Conservation (phyloP, 2,797 vertebrate genomes). For the Myotis vivesi region DNA sequence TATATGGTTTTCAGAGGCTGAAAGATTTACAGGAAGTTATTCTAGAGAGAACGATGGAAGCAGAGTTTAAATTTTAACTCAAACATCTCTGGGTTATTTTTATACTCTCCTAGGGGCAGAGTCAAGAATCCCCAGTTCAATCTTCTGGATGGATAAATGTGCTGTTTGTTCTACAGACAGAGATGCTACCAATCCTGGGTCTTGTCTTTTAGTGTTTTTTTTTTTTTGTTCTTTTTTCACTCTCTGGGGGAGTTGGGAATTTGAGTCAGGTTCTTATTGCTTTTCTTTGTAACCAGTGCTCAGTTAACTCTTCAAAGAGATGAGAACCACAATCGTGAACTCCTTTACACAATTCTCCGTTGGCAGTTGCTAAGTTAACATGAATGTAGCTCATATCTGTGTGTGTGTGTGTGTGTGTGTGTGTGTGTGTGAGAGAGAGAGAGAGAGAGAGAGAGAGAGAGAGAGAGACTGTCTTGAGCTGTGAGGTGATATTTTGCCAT, state of each 20-base stretch:
- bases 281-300: neutral
- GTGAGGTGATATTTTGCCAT: neutral
- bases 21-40: conserved; percentile 2
- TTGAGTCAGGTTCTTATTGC: neutral
- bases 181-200: neutral
- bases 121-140: neutral
- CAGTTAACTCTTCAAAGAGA: neutral
- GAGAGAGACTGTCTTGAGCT: neutral
- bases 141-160: neutral
- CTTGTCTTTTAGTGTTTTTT: neutral
- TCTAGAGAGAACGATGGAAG: conserved; percentile 41
- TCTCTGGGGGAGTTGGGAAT: neutral
- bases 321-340: neutral
- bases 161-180: neutral
- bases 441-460: no score
- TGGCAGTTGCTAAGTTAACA: neutral
- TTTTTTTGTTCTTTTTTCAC: neutral
- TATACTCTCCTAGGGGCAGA: neutral
- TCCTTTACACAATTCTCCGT: neutral
- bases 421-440: no score
- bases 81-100: conserved; percentile 13
- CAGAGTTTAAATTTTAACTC: conserved; percentile 26
- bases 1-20: neutral
- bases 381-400: neutral
- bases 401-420: no score